These are phyloP conservation scores for Polyodon spathula DNA, from an alignment of 2,113 vertebrate genomes.

Conservation along the genomic window DNA sequence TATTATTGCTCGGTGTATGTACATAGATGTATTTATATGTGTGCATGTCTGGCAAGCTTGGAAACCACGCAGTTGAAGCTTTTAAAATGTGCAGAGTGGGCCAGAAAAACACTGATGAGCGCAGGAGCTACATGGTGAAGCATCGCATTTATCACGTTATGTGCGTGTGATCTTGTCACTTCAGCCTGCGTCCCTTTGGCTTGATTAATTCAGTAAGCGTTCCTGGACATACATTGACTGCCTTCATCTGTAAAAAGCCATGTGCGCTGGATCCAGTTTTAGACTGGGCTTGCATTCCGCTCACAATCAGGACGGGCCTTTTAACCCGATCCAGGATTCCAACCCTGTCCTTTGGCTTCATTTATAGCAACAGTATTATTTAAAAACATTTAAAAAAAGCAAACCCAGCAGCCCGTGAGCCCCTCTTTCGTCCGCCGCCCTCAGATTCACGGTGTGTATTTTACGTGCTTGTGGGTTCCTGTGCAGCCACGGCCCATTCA, in stretches of 20 bases:
- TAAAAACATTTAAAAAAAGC: too few species aligned
- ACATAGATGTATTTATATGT: too few species aligned
- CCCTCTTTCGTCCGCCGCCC: conserved; percentile 47
- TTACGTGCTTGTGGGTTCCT: conserved; percentile 40
- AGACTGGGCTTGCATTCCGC: conserved; percentile 2
- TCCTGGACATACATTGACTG: conserved; percentile 16
- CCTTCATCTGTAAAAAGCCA: not conserved
- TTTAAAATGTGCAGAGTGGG: too few species aligned
- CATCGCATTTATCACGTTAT: too few species aligned
- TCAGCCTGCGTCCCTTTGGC: conserved; percentile 11
- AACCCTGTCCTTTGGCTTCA: not conserved
- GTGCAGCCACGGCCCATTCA: conserved; percentile 29
- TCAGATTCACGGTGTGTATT: conserved; percentile 47
- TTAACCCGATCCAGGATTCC: not conserved
- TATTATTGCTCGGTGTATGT: too few species aligned
- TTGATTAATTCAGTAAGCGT: conserved; percentile 26
- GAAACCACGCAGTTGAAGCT: too few species aligned
- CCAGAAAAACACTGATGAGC: too few species aligned
- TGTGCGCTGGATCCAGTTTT: conserved; percentile 9
- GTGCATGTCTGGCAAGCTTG: too few species aligned
- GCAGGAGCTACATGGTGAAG: too few species aligned
- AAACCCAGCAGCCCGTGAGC: conserved; percentile 28
- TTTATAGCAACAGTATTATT: not conserved
- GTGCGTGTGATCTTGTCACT: too few species aligned
- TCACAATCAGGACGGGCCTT: not conserved